phyloP scores from a whole-genome alignment of 2,797 vertebrate genomes.

The Macroramphosus scolopax region DNA sequence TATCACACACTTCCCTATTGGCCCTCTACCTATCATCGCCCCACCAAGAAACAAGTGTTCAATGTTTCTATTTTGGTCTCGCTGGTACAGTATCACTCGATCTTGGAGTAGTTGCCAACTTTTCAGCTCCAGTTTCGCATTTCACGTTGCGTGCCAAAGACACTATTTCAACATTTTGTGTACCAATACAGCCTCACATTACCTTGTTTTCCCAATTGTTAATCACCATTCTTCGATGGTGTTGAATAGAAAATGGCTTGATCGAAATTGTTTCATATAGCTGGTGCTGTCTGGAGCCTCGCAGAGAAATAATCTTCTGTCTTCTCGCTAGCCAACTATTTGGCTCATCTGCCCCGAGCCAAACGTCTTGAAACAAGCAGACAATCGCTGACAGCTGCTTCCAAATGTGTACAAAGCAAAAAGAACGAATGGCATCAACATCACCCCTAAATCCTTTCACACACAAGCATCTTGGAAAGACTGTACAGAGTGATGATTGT shows the following conservation, averaged over 20 bases:
- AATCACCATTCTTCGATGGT: not conserved
- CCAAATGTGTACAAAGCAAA: constrained; percentile 14
- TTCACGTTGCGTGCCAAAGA: too few species aligned
- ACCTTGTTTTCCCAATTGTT: too few species aligned
- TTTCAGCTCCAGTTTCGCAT: too few species aligned
- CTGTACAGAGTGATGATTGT: constrained; percentile 48
- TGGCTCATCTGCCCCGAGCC: not conserved
- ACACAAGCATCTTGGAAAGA: constrained; percentile 25
- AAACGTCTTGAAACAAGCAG: constrained; percentile 12
- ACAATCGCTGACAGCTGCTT: constrained; percentile 7
- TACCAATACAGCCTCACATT: too few species aligned
- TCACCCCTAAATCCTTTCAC: constrained; percentile 1
- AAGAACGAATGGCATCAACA: constrained; percentile 13
- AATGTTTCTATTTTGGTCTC: too few species aligned
- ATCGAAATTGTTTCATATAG: not conserved
- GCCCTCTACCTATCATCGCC: too few species aligned
- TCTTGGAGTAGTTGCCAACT: too few species aligned
- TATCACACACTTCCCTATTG: too few species aligned
- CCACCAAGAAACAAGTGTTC: too few species aligned
- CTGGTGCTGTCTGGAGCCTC: not conserved
- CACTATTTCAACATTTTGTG: too few species aligned
- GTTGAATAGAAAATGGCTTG: not conserved
- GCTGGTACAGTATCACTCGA: too few species aligned
- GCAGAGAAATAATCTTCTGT: constrained; percentile 4
- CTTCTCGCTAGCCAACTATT: not conserved